These are phyloP conservation scores for Bursaphelenchus okinawaensis DNA, from an alignment of 2,888 invertebrate genomes.

Conservation along the genomic window DNA sequence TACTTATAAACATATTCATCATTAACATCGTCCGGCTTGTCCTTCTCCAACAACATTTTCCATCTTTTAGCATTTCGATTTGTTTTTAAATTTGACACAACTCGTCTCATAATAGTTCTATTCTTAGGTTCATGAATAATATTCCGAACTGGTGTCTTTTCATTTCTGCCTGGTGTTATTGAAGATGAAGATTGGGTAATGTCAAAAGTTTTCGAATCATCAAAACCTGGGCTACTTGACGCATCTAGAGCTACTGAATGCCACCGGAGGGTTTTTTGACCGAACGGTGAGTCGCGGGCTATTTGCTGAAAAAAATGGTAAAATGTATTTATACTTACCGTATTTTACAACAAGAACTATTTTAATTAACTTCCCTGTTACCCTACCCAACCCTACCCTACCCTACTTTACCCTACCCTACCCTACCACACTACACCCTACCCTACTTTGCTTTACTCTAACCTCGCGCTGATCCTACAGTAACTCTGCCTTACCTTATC, in stretches of 20 bases:
- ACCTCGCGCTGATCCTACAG: no score
- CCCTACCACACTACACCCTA: no score
- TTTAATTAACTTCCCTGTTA: no score
- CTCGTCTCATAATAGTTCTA: slow-evolving; percentile 30
- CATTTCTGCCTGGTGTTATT: slow-evolving; percentile 14
- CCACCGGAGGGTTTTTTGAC: slow-evolving; percentile 3
- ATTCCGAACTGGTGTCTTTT: neutral
- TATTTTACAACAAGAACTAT: no score
- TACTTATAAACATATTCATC: slow-evolving; percentile 30
- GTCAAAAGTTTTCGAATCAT: neutral
- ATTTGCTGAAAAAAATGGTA: neutral
- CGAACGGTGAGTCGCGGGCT: neutral
- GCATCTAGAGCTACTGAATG: neutral
- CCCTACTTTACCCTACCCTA: no score
- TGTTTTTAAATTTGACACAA: slow-evolving; percentile 46
- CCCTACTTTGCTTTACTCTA: no score
- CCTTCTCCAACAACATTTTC: slow-evolving; percentile 36
- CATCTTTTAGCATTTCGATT: slow-evolving; percentile 47
- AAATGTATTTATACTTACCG: no score
- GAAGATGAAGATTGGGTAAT: neutral
- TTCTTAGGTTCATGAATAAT: slow-evolving; percentile 17
- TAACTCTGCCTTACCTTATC: no score
- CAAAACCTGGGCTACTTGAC: neutral
- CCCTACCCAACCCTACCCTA: no score
- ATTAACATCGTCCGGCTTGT: slow-evolving; percentile 22